phyloP scores from a whole-genome alignment of 2,888 invertebrate species.

The Orchesella flavescens region DNA sequence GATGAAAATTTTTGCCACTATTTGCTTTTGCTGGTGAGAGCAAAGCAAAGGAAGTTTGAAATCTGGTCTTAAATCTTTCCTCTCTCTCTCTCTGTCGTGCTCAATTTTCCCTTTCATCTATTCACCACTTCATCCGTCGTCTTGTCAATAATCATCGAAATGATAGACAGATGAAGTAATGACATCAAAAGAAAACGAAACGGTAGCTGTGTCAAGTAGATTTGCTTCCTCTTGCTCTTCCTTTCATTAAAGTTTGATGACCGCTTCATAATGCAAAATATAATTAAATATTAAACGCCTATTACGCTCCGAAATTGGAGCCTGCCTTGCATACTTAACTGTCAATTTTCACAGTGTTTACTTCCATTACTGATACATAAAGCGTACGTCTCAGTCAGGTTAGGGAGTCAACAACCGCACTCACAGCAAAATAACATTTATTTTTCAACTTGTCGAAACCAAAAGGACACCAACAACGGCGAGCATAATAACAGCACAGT shows the following conservation, averaged over 20 bases:
- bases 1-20: constrained; percentile 19
- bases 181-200: constrained; percentile 14
- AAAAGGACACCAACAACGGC: too few relatives aligned
- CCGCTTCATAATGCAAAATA: constrained; percentile 42
- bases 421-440: neutral
- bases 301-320: too few relatives aligned
- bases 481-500: too few relatives aligned
- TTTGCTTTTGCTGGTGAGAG: constrained; percentile 29
- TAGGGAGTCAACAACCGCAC: constrained; percentile 15
- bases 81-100: constrained; percentile 19
- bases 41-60: constrained; percentile 1
- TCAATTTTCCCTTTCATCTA: constrained; percentile 54
- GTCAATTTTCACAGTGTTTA: neutral
- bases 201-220: constrained; percentile 18
- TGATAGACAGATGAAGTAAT: constrained; percentile 45
- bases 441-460: too few relatives aligned
- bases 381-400: too few relatives aligned
- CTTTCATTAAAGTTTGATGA: constrained; percentile 47
- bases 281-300: neutral
- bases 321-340: neutral
- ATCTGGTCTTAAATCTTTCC: too few relatives aligned
- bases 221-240: neutral
- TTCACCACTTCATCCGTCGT: constrained; percentile 19
- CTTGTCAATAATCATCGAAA: constrained; percentile 46
- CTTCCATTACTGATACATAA: too few relatives aligned